Base-by-base conservation (phyloP, 2,113 vertebrate genomes). In the Corythaeola cristata region DNA sequence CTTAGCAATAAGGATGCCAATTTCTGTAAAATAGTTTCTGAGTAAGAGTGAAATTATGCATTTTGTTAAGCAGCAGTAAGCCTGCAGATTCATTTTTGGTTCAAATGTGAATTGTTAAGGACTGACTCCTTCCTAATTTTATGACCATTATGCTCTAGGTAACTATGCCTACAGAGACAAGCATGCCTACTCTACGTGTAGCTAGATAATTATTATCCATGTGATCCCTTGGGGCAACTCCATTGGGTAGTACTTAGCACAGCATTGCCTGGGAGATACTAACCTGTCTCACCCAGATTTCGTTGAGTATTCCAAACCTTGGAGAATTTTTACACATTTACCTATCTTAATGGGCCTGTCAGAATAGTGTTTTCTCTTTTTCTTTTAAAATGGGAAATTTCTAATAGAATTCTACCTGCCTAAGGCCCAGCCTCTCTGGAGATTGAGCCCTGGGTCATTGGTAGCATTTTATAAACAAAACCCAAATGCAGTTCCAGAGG, bases 11-110 rank as follows among this genome's bases (percentile, higher is more conserved):
- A 97, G 95, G 60, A 87, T 63, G 81, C 91, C 96, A 89, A 81
- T 98, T 97, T 98, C 95, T 79, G 84, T 91, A 90, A 95, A 96
- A 95, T 30, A 67, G 72, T 89, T 96, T 92, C 82, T 16, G 56
- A 53, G 10, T 74, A 52, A 85, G 91, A 94, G 69, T 53, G 83
- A 90, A 96, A 93, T 96, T 88, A 71, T 14, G 28, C 75, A 77
- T 58, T 92, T 94, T 95, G 95, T 88, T 95, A 92, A 45, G 21
- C 52, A 76, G 71, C 79, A 37, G 58, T 67, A 78, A 90, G 81
- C 23, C 85, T 66, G 49, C 33, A 76, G 50, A 95, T 93, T 53
- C 67, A 11, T 77, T 24, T 52, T 22, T 22, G 32, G 68, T 66
- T 79, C 21, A 62, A 32, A 94, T 35, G 71, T 80, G 92, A 93